Conservation (phyloP, 2,888 invertebrate genomes). For the Cryptus armator region DNA sequence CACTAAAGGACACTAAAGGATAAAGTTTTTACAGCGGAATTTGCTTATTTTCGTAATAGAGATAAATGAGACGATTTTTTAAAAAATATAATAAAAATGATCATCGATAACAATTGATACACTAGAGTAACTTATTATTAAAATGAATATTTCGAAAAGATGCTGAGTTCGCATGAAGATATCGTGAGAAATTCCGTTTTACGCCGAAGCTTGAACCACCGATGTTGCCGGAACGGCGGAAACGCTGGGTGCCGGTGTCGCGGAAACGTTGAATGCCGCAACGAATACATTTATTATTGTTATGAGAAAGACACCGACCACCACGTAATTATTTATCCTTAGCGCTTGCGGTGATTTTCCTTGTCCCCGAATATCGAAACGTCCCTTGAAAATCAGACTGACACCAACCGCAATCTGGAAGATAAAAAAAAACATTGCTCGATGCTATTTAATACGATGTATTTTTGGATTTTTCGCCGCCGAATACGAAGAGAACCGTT, state of each 20-base stretch:
- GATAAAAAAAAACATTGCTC: not conserved
- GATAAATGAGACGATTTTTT: not conserved
- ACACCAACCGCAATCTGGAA: conserved; percentile 87
- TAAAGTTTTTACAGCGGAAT: not conserved
- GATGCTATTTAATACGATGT: not conserved
- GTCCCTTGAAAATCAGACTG: conserved; percentile 88
- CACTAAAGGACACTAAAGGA: too few relatives aligned
- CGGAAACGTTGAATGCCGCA: conserved; percentile 87
- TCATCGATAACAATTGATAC: too few relatives aligned
- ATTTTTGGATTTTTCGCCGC: not conserved
- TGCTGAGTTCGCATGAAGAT: not conserved
- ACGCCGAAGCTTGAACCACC: not conserved
- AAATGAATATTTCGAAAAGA: not conserved
- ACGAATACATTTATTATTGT: conserved; percentile 90
- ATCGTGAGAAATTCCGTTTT: not conserved
- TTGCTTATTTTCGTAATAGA: not conserved
- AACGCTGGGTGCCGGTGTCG: conserved; percentile 82
- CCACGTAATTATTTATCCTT: conserved; percentile 88
- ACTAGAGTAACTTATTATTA: not conserved
- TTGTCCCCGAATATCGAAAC: conserved; percentile 86
- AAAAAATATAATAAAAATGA: too few relatives aligned
- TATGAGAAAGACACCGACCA: conserved; percentile 89
- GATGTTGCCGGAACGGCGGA: conserved; percentile 53
- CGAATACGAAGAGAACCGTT: not conserved
- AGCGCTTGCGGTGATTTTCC: conserved; percentile 86